These are phyloP conservation scores for Sterna hirundo DNA, from an alignment of 2,113 vertebrate genomes.

Conservation along the genomic window DNA sequence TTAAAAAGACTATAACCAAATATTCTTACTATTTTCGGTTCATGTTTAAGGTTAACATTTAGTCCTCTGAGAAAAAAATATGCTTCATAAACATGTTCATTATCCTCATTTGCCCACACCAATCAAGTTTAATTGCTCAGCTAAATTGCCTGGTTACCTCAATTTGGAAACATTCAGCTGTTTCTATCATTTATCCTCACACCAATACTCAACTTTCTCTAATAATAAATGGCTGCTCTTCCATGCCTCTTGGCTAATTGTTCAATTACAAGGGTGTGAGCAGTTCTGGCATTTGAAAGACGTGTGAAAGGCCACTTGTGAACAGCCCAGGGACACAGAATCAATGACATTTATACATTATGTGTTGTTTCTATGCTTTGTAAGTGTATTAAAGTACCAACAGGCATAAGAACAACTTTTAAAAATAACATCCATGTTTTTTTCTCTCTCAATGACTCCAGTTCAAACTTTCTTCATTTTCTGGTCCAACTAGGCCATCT, in stretches of 20 bases:
- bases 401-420: neutral
- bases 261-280: slow-evolving; percentile 60
- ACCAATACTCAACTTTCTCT: slow-evolving; percentile 35
- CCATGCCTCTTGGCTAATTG: slow-evolving; percentile 66
- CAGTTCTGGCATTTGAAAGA: slow-evolving; percentile 62
- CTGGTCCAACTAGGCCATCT: neutral
- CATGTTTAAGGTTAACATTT: slow-evolving; percentile 10
- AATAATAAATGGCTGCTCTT: slow-evolving; percentile 43
- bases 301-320: slow-evolving; percentile 44
- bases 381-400: neutral
- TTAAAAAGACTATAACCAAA: neutral
- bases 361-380: slow-evolving; percentile 5
- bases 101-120: slow-evolving; percentile 17
- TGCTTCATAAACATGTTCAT: slow-evolving; percentile 15
- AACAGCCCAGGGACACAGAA: slow-evolving; percentile 31
- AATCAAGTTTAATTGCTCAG: slow-evolving; percentile 67
- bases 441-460: neutral
- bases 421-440: neutral
- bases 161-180: slow-evolving; percentile 7
- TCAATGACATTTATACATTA: slow-evolving; percentile 59
- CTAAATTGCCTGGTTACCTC: slow-evolving; percentile 62
- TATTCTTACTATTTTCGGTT: neutral
- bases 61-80: neutral
- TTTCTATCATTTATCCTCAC: slow-evolving; percentile 40
- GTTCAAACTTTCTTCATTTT: neutral